Conservation (phyloP, 2,113 vertebrate genomes). For the Gadus macrocephalus region DNA sequence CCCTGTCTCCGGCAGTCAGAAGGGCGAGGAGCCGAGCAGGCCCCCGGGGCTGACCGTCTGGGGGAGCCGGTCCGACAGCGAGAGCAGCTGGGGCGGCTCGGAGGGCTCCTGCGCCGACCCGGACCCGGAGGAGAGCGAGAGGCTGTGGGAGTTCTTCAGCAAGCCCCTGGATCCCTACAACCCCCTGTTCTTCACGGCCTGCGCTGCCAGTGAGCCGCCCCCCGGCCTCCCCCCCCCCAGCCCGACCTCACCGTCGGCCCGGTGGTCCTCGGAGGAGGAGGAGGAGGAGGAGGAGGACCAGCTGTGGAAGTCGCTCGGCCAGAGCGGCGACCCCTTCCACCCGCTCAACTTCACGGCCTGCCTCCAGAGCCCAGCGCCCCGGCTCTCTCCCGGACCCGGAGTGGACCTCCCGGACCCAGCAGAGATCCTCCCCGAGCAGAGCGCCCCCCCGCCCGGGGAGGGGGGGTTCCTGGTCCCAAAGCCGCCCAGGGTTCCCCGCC, state of each 20-base stretch:
- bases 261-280: slow-evolving; percentile 40
- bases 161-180: slow-evolving; percentile 68
- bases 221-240: neutral
- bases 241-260: slow-evolving; percentile 2
- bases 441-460: neutral
- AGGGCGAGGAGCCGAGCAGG: slow-evolving; percentile 23
- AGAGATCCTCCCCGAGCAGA: neutral
- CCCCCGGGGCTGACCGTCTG: slow-evolving; percentile 35
- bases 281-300: slow-evolving; percentile 65
- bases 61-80: slow-evolving; percentile 65
- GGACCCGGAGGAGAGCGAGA: slow-evolving; percentile 63
- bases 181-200: slow-evolving; percentile 70
- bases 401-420: neutral
- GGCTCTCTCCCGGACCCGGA: neutral
- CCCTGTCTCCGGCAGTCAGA: slow-evolving; percentile 8
- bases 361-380: slow-evolving; percentile 38
- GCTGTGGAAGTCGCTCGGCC: slow-evolving; percentile 64
- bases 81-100: slow-evolving; percentile 63
- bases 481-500: slow-evolving; percentile 22
- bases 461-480: neutral
- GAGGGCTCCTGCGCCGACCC: slow-evolving; percentile 57
- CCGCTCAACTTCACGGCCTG: slow-evolving; percentile 71
- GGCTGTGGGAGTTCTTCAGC: slow-evolving; percentile 69
- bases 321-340: slow-evolving; percentile 67
- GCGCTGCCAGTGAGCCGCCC: slow-evolving; percentile 30